phyloP scores from a whole-genome alignment of 2,888 invertebrate genomes.

The Mesorhabditis sp. region DNA sequence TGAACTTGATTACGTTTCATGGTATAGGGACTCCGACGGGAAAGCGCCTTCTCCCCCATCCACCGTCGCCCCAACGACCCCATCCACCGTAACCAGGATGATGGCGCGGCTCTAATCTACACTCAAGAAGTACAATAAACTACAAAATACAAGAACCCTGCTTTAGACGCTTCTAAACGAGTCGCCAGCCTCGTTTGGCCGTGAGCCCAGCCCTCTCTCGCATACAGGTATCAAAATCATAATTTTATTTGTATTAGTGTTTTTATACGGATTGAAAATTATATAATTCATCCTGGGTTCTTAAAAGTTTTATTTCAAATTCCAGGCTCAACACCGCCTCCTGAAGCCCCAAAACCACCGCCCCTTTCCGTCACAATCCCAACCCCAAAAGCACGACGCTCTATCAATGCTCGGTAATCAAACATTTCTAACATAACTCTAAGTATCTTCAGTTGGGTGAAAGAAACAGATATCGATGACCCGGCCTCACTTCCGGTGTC shows the following conservation, averaged over 20 bases:
- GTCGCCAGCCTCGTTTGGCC: constrained; percentile 1
- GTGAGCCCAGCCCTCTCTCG: neutral
- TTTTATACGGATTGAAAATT: neutral
- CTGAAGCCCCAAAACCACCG: constrained; percentile 4
- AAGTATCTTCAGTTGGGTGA: constrained; percentile 26
- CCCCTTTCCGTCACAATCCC: constrained; percentile 12
- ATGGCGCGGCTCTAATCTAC: constrained; percentile 2
- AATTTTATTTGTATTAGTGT: neutral
- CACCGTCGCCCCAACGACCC: constrained; percentile 5
- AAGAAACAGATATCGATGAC: constrained; percentile 39
- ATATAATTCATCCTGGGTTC: neutral
- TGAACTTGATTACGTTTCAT: too few relatives aligned
- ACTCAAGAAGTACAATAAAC: neutral
- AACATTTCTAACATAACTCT: neutral
- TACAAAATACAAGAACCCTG: neutral
- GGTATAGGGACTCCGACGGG: neutral
- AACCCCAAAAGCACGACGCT: constrained; percentile 18
- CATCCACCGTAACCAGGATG: neutral
- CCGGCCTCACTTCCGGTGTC: constrained; percentile 22
- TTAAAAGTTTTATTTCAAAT: neutral
- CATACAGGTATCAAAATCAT: neutral
- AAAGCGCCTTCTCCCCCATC: constrained; percentile 5
- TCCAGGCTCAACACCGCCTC: constrained; percentile 6
- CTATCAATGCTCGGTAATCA: constrained; percentile 3
- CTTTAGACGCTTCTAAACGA: neutral